phyloP scores from a whole-genome alignment of 2,797 vertebrate species.

The Sebastes glaucus region DNA sequence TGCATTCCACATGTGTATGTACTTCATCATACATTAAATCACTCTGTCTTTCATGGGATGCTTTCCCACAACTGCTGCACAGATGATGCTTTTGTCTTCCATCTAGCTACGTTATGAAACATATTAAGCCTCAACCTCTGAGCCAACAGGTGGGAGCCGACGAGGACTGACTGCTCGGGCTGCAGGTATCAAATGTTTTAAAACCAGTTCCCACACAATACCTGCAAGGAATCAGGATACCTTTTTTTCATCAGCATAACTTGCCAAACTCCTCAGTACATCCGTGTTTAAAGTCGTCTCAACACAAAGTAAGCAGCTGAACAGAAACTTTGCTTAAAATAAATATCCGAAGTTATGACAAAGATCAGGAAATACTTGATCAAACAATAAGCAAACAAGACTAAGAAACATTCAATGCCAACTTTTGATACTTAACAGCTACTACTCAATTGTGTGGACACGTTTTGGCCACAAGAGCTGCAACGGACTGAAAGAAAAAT shows the following conservation, averaged over 20 bases:
- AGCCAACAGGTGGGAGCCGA: constrained; percentile 28
- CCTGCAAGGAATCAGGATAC: not conserved
- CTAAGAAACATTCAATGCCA: not conserved
- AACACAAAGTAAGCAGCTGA: not conserved
- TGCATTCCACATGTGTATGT: not conserved
- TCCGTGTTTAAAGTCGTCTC: not conserved
- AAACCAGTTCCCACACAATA: not conserved
- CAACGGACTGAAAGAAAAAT: not conserved
- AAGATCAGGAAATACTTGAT: not conserved
- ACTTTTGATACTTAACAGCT: not conserved
- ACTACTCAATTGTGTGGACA: not conserved
- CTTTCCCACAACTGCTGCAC: constrained; percentile 25
- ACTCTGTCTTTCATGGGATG: not conserved
- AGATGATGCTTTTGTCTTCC: constrained; percentile 31
- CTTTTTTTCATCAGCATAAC: not conserved
- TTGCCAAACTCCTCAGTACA: not conserved
- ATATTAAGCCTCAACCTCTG: not conserved
- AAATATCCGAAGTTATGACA: not conserved
- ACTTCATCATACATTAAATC: constrained; percentile 35
- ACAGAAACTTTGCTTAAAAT: not conserved
- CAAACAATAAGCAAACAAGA: constrained; percentile 14
- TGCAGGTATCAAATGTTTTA: not conserved
- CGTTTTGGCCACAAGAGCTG: not conserved
- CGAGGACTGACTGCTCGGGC: not conserved
- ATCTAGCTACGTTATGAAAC: not conserved